Conservation (phyloP, 2,888 invertebrate genomes). For the Sarcophaga caerulescens region DNA sequence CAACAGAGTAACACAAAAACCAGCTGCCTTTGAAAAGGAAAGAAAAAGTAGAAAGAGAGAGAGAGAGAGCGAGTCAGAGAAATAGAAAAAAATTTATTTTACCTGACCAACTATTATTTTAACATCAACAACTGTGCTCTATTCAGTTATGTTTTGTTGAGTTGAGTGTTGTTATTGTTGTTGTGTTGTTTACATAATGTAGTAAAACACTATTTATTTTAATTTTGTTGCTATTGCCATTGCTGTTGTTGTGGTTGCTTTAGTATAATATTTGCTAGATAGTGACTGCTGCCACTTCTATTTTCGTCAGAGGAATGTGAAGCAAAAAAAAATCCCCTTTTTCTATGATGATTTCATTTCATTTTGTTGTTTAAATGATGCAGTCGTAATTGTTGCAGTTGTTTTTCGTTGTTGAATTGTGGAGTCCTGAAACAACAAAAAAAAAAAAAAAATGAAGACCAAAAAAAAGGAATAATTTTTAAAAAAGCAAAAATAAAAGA, state of each 20-base stretch:
- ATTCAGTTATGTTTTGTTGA: not conserved
- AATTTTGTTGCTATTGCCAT: not conserved
- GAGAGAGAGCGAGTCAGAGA: not conserved
- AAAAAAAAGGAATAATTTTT: not conserved
- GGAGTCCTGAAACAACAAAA: not conserved
- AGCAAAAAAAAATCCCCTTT: not conserved
- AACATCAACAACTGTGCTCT: slow-evolving; percentile 60
- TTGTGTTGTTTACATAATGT: slow-evolving; percentile 56
- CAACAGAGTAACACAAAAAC: not conserved
- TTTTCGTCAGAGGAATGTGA: not conserved
- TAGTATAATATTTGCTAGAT: not conserved
- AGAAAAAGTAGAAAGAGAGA: not conserved
- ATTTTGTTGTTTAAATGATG: slow-evolving; percentile 55
- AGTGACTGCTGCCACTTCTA: not conserved
- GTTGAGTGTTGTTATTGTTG: not conserved
- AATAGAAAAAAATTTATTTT: slow-evolving; percentile 1
- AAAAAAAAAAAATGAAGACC: not conserved
- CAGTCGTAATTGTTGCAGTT: slow-evolving; percentile 66
- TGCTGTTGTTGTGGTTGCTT: not conserved
- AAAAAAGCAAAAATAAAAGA: not conserved
- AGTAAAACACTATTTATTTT: slow-evolving; percentile 48
- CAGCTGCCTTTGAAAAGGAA: not conserved
- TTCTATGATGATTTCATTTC: slow-evolving; percentile 31
- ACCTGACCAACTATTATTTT: slow-evolving; percentile 67
- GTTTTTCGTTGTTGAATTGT: slow-evolving; percentile 49